Percentiles rank a stretch among this genome's conserved stretches.
Evolutionary conservation across 2,113 vertebrate species (phyloP).

Genomic region (Lucifuga dentata): DNA sequence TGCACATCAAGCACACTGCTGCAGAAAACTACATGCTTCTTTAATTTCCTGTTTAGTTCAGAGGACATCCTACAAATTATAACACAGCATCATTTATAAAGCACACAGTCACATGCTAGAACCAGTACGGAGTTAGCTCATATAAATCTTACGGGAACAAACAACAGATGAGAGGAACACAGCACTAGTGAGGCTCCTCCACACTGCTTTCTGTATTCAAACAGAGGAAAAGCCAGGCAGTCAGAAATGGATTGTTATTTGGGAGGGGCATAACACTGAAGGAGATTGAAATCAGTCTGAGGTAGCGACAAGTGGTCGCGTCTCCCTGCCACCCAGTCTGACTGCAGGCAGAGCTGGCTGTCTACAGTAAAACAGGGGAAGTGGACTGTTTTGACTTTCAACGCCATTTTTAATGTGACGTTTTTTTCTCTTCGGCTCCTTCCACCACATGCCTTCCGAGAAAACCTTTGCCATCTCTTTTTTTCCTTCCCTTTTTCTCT

Average conservation of each 20-base stretch:
- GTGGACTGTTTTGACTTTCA: constrained; percentile 82
- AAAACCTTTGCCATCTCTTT: constrained; percentile 40
- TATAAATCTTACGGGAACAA: constrained; percentile 30
- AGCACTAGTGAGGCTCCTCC: constrained; percentile 36
- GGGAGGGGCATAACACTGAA: constrained; percentile 77
- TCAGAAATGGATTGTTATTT: constrained; percentile 85
- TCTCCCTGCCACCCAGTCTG: constrained; percentile 87
- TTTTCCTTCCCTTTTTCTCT: constrained; percentile 25
- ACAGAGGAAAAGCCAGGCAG: constrained; percentile 77
- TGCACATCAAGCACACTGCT: too few species aligned
- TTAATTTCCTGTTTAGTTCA: neutral
- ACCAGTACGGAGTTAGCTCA: neutral
- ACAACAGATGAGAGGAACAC: constrained; percentile 33
- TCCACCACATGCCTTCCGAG: constrained; percentile 37
- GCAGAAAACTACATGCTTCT: too few species aligned
- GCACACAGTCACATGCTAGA: neutral
- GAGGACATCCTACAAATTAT: too few species aligned
- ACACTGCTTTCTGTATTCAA: constrained; percentile 61
- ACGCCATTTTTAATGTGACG: constrained; percentile 78
- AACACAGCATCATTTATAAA: constrained; percentile 1
- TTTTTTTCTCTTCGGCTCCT: neutral
- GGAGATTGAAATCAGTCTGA: constrained; percentile 86
- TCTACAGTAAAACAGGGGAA: constrained; percentile 77
- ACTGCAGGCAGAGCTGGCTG: constrained; percentile 68
- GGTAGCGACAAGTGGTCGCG: constrained; percentile 85